Evolutionary conservation across 2,113 vertebrate species (phyloP), one percentile per base, ranked within the genome.

Genomic region (Sclerurus mexicanus): DNA sequence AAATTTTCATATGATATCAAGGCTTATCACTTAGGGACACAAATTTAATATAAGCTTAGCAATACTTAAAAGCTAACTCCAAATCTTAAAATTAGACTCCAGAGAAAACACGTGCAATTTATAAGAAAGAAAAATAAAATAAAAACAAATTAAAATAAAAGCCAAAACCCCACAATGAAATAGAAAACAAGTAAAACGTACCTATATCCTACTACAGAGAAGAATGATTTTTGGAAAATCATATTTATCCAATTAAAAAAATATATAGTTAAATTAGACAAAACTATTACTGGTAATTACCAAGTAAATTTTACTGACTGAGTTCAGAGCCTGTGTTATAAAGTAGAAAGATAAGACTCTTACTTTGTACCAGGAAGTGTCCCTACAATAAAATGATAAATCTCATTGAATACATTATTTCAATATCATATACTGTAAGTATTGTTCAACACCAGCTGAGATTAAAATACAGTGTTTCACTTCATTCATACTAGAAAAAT

Each of bases 401-500:
- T 55, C n/a, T 66, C 66, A 47, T 10, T 12, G 15, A 71, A 64
- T 3, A 2, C 5, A 15, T 0, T 0, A 56, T 64, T 72, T 75
- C 60, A 79, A 1, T 52, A 78, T 44, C 24, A 28, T 7, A 23
- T 8, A 22, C 8, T 40, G 0, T 63, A 81, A 67, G 27, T 7
- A 74, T 5, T 31, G 9, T n/a, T 72, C 21, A 53, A n/a, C 46
- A 86, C 30, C 8, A 9, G 8, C 44, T 11, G 12, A 62, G 33
- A 85, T 52, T 28, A 28, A 95, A 92, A 90, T 20, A 58, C 37
- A 58, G 33, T 39, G 27, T 89, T 87, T 86, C 44, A 12, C 62
- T 82, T 91, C 75, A 89, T 91, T 94, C 89, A 89, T 59, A 44
- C 20, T 39, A 68, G 28, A 28, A 77, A 63, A 95, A 76, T 1